These are phyloP conservation scores for Ara ararauna DNA, from an alignment of 2,797 vertebrate species.

Conservation along the genomic window DNA sequence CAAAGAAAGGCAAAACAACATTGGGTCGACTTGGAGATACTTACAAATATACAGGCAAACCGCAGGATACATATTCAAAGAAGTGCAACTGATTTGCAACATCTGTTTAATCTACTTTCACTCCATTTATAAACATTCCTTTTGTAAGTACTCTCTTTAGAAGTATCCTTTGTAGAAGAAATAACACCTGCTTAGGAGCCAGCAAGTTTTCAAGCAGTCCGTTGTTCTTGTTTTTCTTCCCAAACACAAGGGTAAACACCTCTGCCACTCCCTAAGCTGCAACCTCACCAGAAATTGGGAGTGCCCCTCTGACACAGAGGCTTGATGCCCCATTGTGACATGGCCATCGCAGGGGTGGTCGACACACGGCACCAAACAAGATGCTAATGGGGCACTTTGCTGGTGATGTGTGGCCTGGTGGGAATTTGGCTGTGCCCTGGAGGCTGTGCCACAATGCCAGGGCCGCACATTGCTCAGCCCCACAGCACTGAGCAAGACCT, in stretches of 20 bases:
- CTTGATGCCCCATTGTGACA: accelerated
- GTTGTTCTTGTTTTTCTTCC: neutral
- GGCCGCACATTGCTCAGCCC: neutral
- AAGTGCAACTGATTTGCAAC: neutral
- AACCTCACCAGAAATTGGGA: neutral
- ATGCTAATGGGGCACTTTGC: accelerated
- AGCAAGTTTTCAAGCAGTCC: neutral
- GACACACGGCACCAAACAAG: accelerated
- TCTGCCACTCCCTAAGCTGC: neutral
- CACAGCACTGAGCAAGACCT: neutral
- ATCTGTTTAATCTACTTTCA: neutral
- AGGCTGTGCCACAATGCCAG: neutral
- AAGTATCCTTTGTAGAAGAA: neutral
- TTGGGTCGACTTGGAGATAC: neutral
- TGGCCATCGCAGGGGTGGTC: accelerated
- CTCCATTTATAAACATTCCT: neutral
- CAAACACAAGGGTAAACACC: neutral
- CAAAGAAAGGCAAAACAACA: neutral
- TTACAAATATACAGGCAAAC: neutral
- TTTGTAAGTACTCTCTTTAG: neutral
- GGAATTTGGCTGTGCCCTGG: neutral
- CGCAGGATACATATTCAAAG: neutral
- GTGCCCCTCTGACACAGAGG: neutral
- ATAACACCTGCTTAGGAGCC: neutral
- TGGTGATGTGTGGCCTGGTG: neutral